Percentiles rank a stretch among this genome's conserved stretches.
Conservation (phyloP, 2,797 vertebrate species). For the Adelosebastes latens region DNA sequence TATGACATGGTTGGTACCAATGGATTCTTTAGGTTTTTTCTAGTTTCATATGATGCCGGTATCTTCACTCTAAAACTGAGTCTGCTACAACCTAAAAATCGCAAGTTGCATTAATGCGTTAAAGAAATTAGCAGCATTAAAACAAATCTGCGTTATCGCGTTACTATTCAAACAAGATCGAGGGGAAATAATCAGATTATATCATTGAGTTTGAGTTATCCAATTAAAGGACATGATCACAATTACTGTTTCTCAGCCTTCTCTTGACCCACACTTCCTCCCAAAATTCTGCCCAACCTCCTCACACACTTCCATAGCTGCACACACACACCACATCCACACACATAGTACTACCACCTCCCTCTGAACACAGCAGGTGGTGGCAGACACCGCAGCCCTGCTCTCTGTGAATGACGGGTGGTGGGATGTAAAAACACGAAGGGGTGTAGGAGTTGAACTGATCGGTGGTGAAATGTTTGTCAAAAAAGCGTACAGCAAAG, state of each 20-base stretch:
- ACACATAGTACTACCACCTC: constrained; percentile 36
- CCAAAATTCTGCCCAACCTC: background rate
- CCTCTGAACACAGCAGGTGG: constrained; percentile 72
- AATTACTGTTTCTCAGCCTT: background rate
- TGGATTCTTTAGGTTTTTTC: too few relatives aligned
- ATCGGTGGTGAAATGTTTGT: constrained; percentile 60
- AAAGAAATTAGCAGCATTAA: background rate
- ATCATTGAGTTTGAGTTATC: constrained; percentile 1
- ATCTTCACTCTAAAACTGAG: too few relatives aligned
- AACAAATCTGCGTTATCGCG: background rate
- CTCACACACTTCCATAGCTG: constrained; percentile 2
- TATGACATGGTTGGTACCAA: too few relatives aligned
- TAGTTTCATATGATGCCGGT: too few relatives aligned
- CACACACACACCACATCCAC: constrained; percentile 30
- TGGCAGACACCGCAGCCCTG: constrained; percentile 55
- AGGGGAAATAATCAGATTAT: background rate
- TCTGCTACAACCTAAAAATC: too few relatives aligned
- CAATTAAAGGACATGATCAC: background rate
- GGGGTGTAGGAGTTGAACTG: constrained; percentile 60
- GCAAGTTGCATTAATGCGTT: too few relatives aligned
- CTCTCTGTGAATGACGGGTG: constrained; percentile 61
- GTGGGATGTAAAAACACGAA: constrained; percentile 65
- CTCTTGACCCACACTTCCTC: background rate
- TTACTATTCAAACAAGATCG: background rate
- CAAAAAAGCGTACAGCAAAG: constrained; percentile 43